Base-by-base conservation (phyloP, 2,113 vertebrate species). In the Neoarius graeffei region DNA sequence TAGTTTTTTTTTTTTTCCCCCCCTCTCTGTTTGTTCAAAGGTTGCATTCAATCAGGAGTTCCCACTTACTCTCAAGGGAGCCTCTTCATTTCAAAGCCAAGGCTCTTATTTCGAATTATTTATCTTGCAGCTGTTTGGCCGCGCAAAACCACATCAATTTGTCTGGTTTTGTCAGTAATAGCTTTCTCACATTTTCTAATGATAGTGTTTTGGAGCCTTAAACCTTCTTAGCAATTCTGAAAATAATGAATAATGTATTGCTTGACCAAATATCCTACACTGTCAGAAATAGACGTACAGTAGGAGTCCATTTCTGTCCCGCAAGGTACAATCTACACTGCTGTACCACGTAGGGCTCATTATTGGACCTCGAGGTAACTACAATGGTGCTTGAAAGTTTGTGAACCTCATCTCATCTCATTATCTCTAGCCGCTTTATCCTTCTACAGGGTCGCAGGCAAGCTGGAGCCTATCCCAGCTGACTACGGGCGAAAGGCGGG, bases 51-150 rank as follows among this genome's bases (percentile, higher is more conserved):
- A 80, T 80, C 77, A 7, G 14, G 30, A 10, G 54, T 81, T 81
- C 54, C 54, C 77, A 30, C n/a, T 81, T 10, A 8, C n/a, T 80
- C 57, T 19, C 20, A 0, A 54, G 13, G 14, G n/a, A 80, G 23
- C 50, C 57, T 83, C 85, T 83, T 83, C 48, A 71, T 69, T 59
- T 76, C 80, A 25, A 9, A 59, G 66, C 42, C 52, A 48, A 14
- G 25, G 5, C 48, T 87, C 73, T 19, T 76, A 27, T 87, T 67
- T 66, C 42, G 82, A 67, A 86, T 73, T 23, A 27, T 83, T 64
- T 25, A 9, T 50, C 35, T 69, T 85, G 85, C 57, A 67, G 52
- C 15, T 71, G 1, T 57, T 57, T 52, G 13, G 35, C 6, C 48
- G 1, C 13, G 0, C 59, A n/a, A 30, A 50, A 27, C 60, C 7